Conservation (phyloP, 2,888 invertebrate genomes). For the Melipona beecheii region DNA sequence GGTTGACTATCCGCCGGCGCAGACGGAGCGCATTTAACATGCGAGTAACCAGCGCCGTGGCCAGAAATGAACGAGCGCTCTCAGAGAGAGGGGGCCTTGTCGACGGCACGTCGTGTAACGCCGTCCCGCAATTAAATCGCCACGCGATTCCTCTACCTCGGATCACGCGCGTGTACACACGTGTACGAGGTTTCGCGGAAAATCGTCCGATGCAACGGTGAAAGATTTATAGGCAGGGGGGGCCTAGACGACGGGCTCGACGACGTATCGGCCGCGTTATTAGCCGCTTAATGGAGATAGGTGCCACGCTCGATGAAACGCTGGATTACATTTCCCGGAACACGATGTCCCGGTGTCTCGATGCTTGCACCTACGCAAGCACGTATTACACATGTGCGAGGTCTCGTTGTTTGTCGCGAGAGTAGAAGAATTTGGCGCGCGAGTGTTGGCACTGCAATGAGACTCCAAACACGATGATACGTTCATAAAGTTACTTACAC, state of each 20-base stretch:
- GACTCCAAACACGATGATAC: too few relatives aligned
- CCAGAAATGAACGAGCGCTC: slow-evolving; percentile 38
- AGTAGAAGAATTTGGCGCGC: background rate
- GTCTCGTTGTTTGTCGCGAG: background rate
- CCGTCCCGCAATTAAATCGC: slow-evolving; percentile 25
- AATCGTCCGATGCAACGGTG: background rate
- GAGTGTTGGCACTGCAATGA: background rate
- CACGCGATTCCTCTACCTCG: background rate
- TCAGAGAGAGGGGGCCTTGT: slow-evolving; percentile 1
- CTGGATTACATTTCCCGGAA: background rate
- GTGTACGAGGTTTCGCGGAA: background rate
- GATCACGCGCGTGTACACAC: background rate
- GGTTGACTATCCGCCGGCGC: slow-evolving; percentile 8
- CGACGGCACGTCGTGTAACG: slow-evolving; percentile 2
- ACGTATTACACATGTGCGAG: background rate
- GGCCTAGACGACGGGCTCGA: background rate
- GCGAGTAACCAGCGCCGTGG: slow-evolving; percentile 40
- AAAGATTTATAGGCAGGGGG: background rate
- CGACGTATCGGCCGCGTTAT: background rate
- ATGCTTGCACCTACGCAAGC: background rate
- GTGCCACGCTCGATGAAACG: background rate
- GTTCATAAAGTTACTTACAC: too few relatives aligned
- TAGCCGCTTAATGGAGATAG: background rate
- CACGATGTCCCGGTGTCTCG: background rate
- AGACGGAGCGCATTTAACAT: slow-evolving; percentile 50